Evolutionary conservation across 2,113 vertebrate genomes (phyloP), one percentile per base, ranked within the genome.

Genomic region (Crotalus viridis): DNA sequence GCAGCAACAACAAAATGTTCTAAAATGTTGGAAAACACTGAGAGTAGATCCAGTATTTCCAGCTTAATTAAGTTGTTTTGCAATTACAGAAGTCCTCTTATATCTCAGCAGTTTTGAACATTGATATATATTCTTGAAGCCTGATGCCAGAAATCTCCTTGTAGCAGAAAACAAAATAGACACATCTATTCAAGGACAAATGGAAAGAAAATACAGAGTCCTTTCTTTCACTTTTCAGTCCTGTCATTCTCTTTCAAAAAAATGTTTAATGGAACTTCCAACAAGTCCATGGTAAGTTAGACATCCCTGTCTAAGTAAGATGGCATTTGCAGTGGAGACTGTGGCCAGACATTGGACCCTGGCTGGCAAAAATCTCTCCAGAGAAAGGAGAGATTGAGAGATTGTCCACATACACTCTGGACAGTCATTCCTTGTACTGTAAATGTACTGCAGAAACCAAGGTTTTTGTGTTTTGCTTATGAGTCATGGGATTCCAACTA

Each of bases 31-130:
- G 59, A 90, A 95, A 96, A 87, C 0, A 24, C 86, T 56, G 28
- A 95, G 94, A 95, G 96, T 89, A 95, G 85, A 93, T 93, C 85
- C 86, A 88, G 22, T 94, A 24, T 59, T 69, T 95, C 93, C 56
- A 94, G 94, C 95, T 85, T 95, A 96, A 88, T 96, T 96, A 95
- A 95, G 94, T 91, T 96, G n/a, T 91, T 97, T 92, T 51, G 91
- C 85, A 93, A 12, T 28, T 15, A 93, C 93, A 64, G 61, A 96
- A 94, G 90, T 94, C 55, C 59, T 96, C 92, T 95, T 94, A 94
- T 96, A 96, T 85, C 95, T 95, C 95, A 55, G 46, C 6, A 52
- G 74, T 90, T 61, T 5, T 94, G 93, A 96, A 85, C 39, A 0
- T 0, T 95, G 56, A 89, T 94, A 92, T 93, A 95, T 96, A 93